Evolutionary conservation across 92 coral and sea anemone genomes (phyloP).

Genomic region (Nematostella vectensis): DNA sequence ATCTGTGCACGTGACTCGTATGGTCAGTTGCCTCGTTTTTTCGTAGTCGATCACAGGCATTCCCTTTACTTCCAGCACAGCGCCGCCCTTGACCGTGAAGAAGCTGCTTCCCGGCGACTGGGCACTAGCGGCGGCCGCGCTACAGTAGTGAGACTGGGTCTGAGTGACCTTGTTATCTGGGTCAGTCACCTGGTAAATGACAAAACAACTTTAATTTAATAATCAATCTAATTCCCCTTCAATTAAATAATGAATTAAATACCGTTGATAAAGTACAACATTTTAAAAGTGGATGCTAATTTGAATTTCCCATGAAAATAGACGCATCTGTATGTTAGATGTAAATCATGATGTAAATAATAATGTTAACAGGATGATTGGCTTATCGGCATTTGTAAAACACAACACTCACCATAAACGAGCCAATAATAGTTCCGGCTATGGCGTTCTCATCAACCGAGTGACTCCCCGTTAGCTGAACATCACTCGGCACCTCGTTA

Average conservation of each 20-base stretch:
- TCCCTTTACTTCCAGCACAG: conserved; percentile 55
- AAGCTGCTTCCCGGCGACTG: conserved; percentile 44
- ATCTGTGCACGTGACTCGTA: conserved; percentile 69
- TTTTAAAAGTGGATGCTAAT: too few relatives aligned
- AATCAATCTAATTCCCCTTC: too few relatives aligned
- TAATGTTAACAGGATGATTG: too few relatives aligned
- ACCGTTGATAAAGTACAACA: too few relatives aligned
- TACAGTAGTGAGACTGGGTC: conserved; percentile 66
- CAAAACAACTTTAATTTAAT: too few relatives aligned
- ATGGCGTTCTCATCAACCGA: conserved; percentile 56
- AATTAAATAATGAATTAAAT: too few relatives aligned
- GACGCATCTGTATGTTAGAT: too few relatives aligned
- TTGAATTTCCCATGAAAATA: too few relatives aligned
- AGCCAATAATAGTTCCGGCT: conserved; percentile 56
- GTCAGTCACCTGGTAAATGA: conserved; percentile 87
- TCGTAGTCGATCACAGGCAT: conserved; percentile 49
- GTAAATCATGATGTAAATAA: too few relatives aligned
- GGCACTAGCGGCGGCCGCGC: conserved; percentile 19
- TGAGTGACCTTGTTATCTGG: conserved; percentile 66
- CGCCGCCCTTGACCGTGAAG: conserved; percentile 36
- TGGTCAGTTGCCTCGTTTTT: conserved; percentile 20
- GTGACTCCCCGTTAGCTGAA: conserved; percentile 42
- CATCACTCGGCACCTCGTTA: conserved; percentile 67
- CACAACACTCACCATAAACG: conserved; percentile 68
- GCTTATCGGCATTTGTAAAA: too few relatives aligned